A percentile compares a stretch with the other conserved stretches of the same genome.
Conservation (phyloP, 1,140 invertebrate species). For the Heliconius melpomene region DNA sequence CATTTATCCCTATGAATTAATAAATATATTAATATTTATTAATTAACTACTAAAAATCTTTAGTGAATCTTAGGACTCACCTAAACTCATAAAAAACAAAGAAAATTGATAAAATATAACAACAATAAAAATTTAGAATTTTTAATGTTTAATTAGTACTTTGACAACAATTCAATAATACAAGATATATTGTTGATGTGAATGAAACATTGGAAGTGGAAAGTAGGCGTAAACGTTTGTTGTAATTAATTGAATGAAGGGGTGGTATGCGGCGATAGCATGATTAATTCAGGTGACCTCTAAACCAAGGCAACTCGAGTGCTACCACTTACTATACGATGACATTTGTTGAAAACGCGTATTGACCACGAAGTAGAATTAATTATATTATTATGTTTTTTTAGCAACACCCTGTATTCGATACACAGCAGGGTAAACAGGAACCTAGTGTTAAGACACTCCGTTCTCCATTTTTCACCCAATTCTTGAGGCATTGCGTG, state of each 20-base stretch:
- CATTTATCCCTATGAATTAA: too few species aligned
- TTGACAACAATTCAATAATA: conserved; percentile 30
- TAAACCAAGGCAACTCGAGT: conserved; percentile 44
- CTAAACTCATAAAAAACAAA: not conserved
- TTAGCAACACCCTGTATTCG: too few species aligned
- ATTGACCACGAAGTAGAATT: not conserved
- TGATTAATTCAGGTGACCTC: conserved; percentile 51
- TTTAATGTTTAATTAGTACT: conserved; percentile 24
- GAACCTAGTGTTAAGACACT: too few species aligned
- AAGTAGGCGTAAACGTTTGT: conserved; percentile 40
- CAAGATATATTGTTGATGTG: conserved; percentile 32
- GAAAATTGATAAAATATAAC: not conserved
- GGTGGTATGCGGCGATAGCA: conserved; percentile 43
- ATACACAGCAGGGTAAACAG: too few species aligned
- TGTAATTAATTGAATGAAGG: conserved; percentile 51
- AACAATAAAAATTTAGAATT: too few species aligned
- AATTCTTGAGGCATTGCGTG: too few species aligned
- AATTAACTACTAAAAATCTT: too few species aligned
- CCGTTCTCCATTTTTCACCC: too few species aligned
- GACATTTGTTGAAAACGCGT: conserved; percentile 26
- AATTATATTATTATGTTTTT: not conserved
- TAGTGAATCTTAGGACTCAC: too few species aligned
- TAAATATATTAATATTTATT: too few species aligned
- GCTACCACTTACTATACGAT: conserved; percentile 20
- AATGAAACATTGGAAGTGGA: conserved; percentile 38